Evolutionary conservation across 2,797 vertebrate genomes (phyloP).

Genomic region (Sebastes hubbsi): DNA sequence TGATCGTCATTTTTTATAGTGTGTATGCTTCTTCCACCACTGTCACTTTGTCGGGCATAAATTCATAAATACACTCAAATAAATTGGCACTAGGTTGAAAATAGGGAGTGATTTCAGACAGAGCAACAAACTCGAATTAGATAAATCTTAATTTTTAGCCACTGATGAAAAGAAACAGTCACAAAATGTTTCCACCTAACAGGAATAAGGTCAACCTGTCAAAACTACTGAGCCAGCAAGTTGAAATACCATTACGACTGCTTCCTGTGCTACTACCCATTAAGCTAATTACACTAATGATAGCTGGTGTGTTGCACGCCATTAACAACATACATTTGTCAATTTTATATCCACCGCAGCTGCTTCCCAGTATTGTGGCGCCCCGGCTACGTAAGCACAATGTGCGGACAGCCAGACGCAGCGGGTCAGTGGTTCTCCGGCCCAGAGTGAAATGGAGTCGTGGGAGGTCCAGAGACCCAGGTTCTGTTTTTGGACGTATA

Average conservation of each 20-base stretch:
- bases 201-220: background rate
- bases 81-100: background rate
- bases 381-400: constrained; percentile 63
- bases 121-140: background rate
- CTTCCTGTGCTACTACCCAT: constrained; percentile 37
- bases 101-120: background rate
- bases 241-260: constrained; percentile 16
- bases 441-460: constrained; percentile 41
- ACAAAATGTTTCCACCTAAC: background rate
- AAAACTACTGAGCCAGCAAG: background rate
- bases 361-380: constrained; percentile 84
- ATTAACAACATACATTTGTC: constrained; percentile 55
- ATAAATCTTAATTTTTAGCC: background rate
- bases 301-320: constrained; percentile 27
- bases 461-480: constrained; percentile 75
- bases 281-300: constrained; percentile 54
- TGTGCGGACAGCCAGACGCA: constrained; percentile 68
- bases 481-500: constrained; percentile 82
- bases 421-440: constrained; percentile 56
- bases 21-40: background rate
- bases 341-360: constrained; percentile 73
- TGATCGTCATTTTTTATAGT: background rate
- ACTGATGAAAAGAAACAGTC: background rate
- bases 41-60: background rate
- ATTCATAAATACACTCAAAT: background rate